A percentile compares a stretch with the other conserved stretches of the same genome.
Conservation (phyloP, 1,140 invertebrate genomes). For the Acromyrmex charruanus region DNA sequence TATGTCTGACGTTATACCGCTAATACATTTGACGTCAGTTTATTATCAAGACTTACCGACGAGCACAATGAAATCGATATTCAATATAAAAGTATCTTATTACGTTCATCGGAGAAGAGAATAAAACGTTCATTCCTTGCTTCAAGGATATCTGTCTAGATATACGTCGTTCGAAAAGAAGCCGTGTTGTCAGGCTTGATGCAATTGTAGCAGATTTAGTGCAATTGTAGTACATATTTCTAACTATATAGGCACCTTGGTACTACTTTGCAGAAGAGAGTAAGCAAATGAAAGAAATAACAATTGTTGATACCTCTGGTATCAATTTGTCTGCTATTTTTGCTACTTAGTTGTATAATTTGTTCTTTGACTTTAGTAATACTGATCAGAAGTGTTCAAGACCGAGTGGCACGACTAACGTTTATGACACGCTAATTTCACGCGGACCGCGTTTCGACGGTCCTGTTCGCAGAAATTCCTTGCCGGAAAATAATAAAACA, state of each 20-base stretch:
- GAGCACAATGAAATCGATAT: conserved; percentile 23
- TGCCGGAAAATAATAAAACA: conserved; percentile 65
- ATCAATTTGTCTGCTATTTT: no score
- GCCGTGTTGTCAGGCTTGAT: no score
- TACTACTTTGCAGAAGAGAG: no score
- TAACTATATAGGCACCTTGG: no score
- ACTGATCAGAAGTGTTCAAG: background rate
- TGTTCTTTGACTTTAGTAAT: no score
- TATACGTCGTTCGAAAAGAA: background rate
- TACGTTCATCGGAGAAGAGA: background rate
- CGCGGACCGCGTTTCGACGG: conserved; percentile 2
- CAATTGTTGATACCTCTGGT: no score
- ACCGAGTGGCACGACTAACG: background rate
- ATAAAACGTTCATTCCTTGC: background rate
- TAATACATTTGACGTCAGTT: background rate
- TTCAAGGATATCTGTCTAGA: background rate
- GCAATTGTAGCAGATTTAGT: no score
- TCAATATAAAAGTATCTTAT: conserved; percentile 27
- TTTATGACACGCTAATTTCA: conserved; percentile 27
- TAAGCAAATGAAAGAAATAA: no score
- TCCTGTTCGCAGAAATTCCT: conserved; percentile 38
- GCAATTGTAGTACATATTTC: no score
- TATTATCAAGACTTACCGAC: conserved; percentile 4
- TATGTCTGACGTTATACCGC: background rate
- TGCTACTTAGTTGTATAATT: no score